Percentiles rank a stretch among this genome's conserved stretches.
Conservation (phyloP, 2,888 invertebrate species). For the Drosophila hamatofila region DNA sequence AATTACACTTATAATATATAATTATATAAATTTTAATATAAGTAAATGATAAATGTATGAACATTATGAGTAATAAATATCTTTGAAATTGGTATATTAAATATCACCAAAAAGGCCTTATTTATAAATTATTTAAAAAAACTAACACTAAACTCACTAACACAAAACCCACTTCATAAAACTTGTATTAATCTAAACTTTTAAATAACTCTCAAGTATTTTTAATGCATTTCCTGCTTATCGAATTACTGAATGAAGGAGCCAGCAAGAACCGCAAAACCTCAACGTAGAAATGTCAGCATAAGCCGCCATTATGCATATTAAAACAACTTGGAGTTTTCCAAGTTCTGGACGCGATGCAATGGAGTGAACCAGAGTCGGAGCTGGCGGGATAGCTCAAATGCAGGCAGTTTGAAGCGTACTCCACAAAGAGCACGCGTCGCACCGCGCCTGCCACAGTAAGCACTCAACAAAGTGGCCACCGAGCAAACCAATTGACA, state of each 20-base stretch:
- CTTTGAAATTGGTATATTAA: neutral
- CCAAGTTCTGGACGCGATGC: slow-evolving; percentile 35
- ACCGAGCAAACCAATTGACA: slow-evolving; percentile 75
- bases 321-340: slow-evolving; percentile 24
- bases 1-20: no score
- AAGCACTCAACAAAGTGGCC: slow-evolving; percentile 71
- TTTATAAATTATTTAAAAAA: no score
- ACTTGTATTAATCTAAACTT: neutral
- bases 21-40: no score
- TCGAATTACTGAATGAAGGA: slow-evolving; percentile 51
- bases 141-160: no score
- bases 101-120: neutral
- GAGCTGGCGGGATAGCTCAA: slow-evolving; percentile 15
- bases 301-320: slow-evolving; percentile 52
- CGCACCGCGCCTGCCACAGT: slow-evolving; percentile 47
- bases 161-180: no score
- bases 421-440: slow-evolving; percentile 39
- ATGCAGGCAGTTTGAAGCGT: slow-evolving; percentile 41
- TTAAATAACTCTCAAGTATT: slow-evolving; percentile 17
- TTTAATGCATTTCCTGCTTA: slow-evolving; percentile 46
- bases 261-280: slow-evolving; percentile 25
- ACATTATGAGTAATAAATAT: no score
- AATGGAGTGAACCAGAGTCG: slow-evolving; percentile 25
- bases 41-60: no score
- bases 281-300: slow-evolving; percentile 26